Conservation (phyloP, 2,797 vertebrate genomes). For the Bucorvus abyssinicus region DNA sequence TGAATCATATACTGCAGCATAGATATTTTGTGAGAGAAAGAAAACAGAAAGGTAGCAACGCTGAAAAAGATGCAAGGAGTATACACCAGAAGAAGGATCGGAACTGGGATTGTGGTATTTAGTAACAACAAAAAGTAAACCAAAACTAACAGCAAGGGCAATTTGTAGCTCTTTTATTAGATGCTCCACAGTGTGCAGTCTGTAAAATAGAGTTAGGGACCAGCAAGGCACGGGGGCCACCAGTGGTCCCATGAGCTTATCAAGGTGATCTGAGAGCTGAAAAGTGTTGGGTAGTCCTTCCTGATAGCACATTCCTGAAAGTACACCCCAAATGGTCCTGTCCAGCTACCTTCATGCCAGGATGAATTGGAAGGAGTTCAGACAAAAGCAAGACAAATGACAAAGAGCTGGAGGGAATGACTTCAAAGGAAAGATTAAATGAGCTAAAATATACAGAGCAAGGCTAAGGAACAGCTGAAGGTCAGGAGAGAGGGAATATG, state of each 20-base stretch:
- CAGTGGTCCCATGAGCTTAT: not conserved
- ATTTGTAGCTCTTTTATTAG: not conserved
- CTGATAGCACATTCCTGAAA: not conserved
- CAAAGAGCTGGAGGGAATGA: slow-evolving; percentile 21
- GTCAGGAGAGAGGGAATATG: not conserved
- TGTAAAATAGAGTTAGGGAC: not conserved
- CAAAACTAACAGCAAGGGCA: not conserved
- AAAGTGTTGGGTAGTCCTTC: not conserved
- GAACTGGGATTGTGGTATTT: not conserved
- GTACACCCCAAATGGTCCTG: not conserved
- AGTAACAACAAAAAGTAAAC: not conserved
- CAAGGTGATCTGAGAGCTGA: not conserved
- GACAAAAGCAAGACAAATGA: slow-evolving; percentile 18
- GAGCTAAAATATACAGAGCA: not conserved
- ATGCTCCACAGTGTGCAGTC: not conserved
- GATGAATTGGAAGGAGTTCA: not conserved
- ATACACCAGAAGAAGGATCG: not conserved
- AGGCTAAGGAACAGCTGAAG: not conserved
- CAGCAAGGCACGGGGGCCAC: not conserved
- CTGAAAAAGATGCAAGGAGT: not conserved
- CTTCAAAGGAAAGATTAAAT: slow-evolving; percentile 43
- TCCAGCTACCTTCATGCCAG: not conserved
- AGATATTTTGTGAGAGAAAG: not conserved
- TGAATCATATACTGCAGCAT: not conserved
- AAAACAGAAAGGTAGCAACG: not conserved